Evolutionary conservation across 2,113 vertebrate species (phyloP).

Genomic region (Oncorhynchus nerka): DNA sequence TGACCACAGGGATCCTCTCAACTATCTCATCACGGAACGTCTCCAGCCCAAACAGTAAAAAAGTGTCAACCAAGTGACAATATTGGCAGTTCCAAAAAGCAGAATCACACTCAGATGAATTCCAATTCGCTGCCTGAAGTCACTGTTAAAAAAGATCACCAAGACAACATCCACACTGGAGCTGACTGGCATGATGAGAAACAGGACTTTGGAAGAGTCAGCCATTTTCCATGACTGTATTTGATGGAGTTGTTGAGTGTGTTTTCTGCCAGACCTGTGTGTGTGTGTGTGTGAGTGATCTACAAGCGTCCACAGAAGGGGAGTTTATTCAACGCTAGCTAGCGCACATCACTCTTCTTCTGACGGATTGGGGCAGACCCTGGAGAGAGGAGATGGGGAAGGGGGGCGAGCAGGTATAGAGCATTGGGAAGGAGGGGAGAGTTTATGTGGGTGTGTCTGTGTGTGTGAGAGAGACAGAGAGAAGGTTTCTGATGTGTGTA

Average conservation of each 20-base stretch:
- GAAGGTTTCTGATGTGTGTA: neutral
- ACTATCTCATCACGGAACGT: neutral
- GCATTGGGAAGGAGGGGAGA: neutral
- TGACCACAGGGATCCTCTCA: neutral
- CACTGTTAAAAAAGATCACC: neutral
- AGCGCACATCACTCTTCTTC: constrained; percentile 55
- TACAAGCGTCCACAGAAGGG: constrained; percentile 33
- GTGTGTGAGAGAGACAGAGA: neutral
- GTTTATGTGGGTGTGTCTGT: neutral
- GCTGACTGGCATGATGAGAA: neutral
- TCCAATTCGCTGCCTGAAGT: neutral
- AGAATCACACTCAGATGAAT: neutral
- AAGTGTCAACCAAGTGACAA: neutral
- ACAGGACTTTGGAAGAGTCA: constrained; percentile 36
- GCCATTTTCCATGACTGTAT: constrained; percentile 24
- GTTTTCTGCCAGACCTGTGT: neutral
- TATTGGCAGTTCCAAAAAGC: neutral
- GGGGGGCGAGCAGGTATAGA: neutral
- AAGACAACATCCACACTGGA: too few species aligned
- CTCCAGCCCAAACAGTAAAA: neutral
- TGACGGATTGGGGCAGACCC: constrained; percentile 62
- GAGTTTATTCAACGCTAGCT: constrained; percentile 59
- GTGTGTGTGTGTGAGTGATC: constrained; percentile 46
- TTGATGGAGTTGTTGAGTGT: constrained; percentile 38
- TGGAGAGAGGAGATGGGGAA: constrained; percentile 14